phyloP scores from a whole-genome alignment of 1,140 invertebrate genomes.

The Caenorhabditis elegans region WBcel235 BX284604.4:3691501-3692000 shows the following conservation, averaged over 20 bases:
- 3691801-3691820: too few relatives aligned
- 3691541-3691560: neutral
- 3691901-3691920: too few relatives aligned
- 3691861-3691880: too few relatives aligned
- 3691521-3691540: neutral
- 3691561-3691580: neutral
- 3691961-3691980: too few relatives aligned
- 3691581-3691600: neutral
- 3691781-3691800: too few relatives aligned
- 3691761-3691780: too few relatives aligned
- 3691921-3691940: too few relatives aligned
- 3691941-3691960: too few relatives aligned
- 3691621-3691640: neutral
- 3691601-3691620: constrained; percentile 7
- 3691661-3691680: neutral
- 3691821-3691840: too few relatives aligned
- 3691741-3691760: neutral
- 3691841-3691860: too few relatives aligned
- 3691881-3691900: too few relatives aligned
- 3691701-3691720: neutral
- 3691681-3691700: neutral
- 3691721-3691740: neutral
- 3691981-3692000: too few relatives aligned
- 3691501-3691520: constrained; percentile 8
- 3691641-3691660: neutral